These are phyloP conservation scores for Orycteropus afer DNA, from an alignment of 2,113 vertebrate genomes.

Conservation along the genomic window DNA sequence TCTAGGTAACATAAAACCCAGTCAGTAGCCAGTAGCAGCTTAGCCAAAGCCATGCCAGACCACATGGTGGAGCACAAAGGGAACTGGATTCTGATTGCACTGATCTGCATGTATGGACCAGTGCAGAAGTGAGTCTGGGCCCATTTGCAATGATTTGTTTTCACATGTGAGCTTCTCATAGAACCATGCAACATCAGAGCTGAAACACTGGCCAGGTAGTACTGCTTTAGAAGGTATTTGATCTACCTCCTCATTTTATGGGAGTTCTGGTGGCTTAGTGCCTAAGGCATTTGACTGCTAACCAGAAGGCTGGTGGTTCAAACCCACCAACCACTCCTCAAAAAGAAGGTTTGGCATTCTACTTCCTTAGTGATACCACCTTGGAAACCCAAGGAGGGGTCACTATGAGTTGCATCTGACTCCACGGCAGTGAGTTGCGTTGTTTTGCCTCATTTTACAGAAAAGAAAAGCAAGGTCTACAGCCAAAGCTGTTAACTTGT, in stretches of 20 bases:
- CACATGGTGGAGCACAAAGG: background rate
- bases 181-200: background rate
- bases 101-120: accelerated
- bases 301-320: too few species aligned
- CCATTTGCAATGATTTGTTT: background rate
- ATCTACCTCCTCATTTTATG: too few species aligned
- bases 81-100: background rate
- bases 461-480: background rate
- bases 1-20: background rate
- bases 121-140: background rate
- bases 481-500: background rate
- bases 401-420: too few species aligned
- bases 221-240: background rate
- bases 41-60: background rate
- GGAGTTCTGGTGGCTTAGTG: too few species aligned
- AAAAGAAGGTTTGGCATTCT: too few species aligned
- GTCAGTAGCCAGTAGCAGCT: background rate
- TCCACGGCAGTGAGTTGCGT: too few species aligned
- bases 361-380: too few species aligned
- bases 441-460: background rate
- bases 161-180: background rate
- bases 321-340: too few species aligned
- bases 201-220: background rate
- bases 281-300: too few species aligned
- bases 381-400: too few species aligned